phyloP scores from a whole-genome alignment of 2,113 vertebrate genomes.

The Anhinga rufa region DNA sequence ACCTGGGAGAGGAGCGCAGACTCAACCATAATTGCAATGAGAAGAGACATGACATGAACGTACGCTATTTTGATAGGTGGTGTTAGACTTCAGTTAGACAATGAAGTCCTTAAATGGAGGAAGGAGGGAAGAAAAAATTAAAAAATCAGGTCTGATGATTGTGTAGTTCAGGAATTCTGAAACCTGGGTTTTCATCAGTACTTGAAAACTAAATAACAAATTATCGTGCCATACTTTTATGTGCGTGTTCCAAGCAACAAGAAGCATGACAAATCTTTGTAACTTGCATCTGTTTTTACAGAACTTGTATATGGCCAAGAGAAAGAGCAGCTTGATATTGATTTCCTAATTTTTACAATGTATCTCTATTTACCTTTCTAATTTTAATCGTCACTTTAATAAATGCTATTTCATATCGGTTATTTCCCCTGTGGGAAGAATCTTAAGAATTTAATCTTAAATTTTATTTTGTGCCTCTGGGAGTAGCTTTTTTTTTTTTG shows the following conservation, averaged over 20 bases:
- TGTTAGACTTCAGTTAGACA: not conserved
- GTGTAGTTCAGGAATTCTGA: not conserved
- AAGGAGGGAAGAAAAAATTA: not conserved
- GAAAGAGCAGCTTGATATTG: not conserved
- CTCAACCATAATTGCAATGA: not conserved
- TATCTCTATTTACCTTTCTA: not conserved
- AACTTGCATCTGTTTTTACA: not conserved
- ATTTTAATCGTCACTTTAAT: not conserved
- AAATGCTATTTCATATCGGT: not conserved
- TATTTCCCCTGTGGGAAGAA: not conserved
- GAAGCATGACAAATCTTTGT: not conserved
- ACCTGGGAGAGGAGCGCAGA: not conserved
- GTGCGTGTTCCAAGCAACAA: not conserved
- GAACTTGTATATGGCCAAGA: accelerated
- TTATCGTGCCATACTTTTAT: not conserved
- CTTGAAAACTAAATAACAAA: not conserved
- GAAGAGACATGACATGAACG: not conserved
- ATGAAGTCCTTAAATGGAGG: not conserved
- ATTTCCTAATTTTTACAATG: not conserved
- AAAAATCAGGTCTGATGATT: not conserved
- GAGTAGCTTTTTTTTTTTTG: not conserved
- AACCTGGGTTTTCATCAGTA: not conserved
- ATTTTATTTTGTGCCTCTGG: not conserved
- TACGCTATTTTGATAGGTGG: not conserved
- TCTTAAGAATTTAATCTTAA: not conserved